Conservation (phyloP, 2,113 vertebrate species). For the Nibea coibor region DNA sequence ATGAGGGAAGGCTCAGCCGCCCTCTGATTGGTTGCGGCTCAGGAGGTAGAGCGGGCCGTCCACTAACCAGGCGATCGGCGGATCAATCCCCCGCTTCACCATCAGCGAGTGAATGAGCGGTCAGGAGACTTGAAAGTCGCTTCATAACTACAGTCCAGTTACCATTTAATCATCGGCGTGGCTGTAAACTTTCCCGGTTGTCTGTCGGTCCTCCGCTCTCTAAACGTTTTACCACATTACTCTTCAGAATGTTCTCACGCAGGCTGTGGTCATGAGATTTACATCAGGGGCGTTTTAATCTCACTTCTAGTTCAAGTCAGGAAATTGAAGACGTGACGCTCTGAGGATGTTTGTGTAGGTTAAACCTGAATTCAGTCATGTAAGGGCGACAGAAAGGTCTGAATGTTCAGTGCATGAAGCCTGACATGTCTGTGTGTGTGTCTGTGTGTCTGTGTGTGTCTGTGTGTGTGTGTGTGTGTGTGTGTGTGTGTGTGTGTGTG, state of each 20-base stretch:
- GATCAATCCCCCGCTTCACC: too few species aligned
- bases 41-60: too few species aligned
- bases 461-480: neutral
- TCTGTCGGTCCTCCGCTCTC: neutral
- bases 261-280: neutral
- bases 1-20: too few species aligned
- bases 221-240: too few species aligned
- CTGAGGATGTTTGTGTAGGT: constrained; percentile 1
- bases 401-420: neutral
- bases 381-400: neutral
- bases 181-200: neutral
- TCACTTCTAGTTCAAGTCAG: neutral
- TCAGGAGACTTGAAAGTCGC: too few species aligned
- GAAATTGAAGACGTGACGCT: neutral
- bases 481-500: neutral
- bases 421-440: too few species aligned
- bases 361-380: neutral
- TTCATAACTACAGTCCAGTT: too few species aligned
- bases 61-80: too few species aligned
- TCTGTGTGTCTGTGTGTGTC: neutral
- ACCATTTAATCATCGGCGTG: too few species aligned
- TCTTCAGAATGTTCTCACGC: neutral
- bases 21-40: too few species aligned
- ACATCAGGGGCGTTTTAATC: neutral
- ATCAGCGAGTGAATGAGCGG: too few species aligned